Evolutionary conservation across 2,113 vertebrate species (phyloP), one percentile per base, ranked within the genome.

Genomic region (Anolis sagrei): DNA sequence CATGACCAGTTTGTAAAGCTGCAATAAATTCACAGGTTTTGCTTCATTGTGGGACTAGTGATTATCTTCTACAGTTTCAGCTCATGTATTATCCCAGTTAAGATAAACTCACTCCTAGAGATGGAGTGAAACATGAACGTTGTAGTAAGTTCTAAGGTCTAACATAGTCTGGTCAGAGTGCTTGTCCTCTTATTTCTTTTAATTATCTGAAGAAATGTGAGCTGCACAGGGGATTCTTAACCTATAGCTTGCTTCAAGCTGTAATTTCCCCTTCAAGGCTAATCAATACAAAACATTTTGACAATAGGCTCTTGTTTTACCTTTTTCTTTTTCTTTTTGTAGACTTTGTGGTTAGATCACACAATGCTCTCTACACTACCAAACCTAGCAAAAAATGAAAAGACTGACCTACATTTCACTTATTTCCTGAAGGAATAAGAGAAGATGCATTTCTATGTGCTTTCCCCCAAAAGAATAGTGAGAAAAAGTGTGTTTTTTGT

Each of bases 111-210:
- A 32, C 36, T 25, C 49, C 29, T 80, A 54, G 61, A 80, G 62
- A 84, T 84, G 86, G 76, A 66, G 44, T 68, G 76, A 84, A 88
- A 88, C 76, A 84, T 88, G 82, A 88, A 80, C 51, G 68, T 58
- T 29, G 18, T 18, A 58, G 61, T 39, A 66, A 87, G 76, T 34
- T 44, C 58, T 62, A 64, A 54, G 36, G 68, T 77, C 72, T 68
- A 79, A 84, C 48, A 58, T 8, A 80, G 29, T 32, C 82, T 75
- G 49, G 61, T 69, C 82, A 84, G 58, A 84, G 70, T 62, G 80
- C 82, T 84, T 76, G 61, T 80, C 72, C 34, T 80, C 69, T 79
- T 84, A 80, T 76, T 84, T 88, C 61, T 80, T 75, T 84, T 88
- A 84, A 88, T 84, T 84, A 80, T 79, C 81, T 34, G 7, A 62